Evolutionary conservation across 2,888 invertebrate species (phyloP).

Genomic region (Epicampocera succincta): DNA sequence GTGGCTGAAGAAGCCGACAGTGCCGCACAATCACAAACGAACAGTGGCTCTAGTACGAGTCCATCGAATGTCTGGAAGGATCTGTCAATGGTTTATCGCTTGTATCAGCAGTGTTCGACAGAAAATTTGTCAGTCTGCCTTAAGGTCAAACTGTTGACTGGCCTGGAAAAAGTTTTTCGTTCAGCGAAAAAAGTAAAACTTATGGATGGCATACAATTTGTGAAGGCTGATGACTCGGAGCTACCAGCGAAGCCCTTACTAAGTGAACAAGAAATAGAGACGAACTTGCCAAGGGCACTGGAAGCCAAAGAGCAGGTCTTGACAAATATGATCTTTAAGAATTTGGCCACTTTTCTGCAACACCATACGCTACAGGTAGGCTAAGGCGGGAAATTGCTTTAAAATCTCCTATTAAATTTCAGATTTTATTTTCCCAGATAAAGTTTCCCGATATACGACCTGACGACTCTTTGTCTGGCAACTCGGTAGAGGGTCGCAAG

Average conservation of each 20-base stretch:
- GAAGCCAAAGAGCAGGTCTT: conserved; percentile 88
- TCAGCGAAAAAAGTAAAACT: conserved; percentile 85
- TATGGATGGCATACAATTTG: conserved; percentile 89
- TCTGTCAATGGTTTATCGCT: conserved; percentile 88
- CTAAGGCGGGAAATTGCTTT: background rate
- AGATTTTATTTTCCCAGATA: conserved; percentile 82
- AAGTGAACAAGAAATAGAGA: conserved; percentile 86
- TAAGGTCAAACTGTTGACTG: conserved; percentile 89
- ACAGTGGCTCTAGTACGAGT: conserved; percentile 53
- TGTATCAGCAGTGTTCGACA: conserved; percentile 90
- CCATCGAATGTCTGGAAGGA: conserved; percentile 82
- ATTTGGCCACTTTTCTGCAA: conserved; percentile 88
- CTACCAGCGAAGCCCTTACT: conserved; percentile 72
- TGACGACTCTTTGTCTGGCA: conserved; percentile 79
- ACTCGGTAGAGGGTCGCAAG: conserved; percentile 83
- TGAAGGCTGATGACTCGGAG: conserved; percentile 81
- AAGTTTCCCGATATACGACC: conserved; percentile 88
- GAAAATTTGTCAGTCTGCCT: conserved; percentile 88
- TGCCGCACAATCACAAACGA: conserved; percentile 19
- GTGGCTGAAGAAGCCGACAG: conserved; percentile 64
- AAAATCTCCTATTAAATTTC: background rate
- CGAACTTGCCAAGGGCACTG: conserved; percentile 87
- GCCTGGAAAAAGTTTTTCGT: conserved; percentile 88
- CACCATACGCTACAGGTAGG: conserved; percentile 90
- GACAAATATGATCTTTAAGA: conserved; percentile 89